Evolutionary conservation across 1,140 invertebrate species (phyloP).

Genomic region (Drosophila sp.): DNA sequence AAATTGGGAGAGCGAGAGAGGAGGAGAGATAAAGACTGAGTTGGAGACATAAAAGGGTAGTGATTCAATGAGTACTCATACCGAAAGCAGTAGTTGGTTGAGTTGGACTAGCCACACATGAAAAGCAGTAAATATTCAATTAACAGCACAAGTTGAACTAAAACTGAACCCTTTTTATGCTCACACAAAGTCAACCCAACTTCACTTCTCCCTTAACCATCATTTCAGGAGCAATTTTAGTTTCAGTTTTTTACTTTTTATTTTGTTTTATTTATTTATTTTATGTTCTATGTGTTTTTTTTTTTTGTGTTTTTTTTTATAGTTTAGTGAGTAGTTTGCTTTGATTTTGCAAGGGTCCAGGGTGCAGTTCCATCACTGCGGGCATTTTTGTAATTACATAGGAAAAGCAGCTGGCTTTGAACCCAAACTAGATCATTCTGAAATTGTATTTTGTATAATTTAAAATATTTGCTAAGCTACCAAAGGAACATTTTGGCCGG

Average conservation of each 20-base stretch:
- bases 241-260: slow-evolving; percentile 10
- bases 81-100: slow-evolving; percentile 38
- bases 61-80: slow-evolving; percentile 9
- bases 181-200: neutral
- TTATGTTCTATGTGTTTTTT: too few relatives aligned
- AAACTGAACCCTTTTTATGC: slow-evolving; percentile 55
- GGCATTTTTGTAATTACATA: slow-evolving; percentile 78
- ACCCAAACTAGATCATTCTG: slow-evolving; percentile 62
- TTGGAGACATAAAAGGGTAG: neutral
- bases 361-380: slow-evolving; percentile 50
- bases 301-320: slow-evolving; percentile 10
- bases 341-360: slow-evolving; percentile 37
- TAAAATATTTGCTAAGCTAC: slow-evolving; percentile 75
- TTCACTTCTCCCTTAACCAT: neutral
- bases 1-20: neutral
- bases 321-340: slow-evolving; percentile 45
- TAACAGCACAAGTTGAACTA: slow-evolving; percentile 64
- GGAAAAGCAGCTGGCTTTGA: slow-evolving; percentile 54
- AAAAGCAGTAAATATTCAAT: slow-evolving; percentile 79
- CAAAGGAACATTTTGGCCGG: slow-evolving; percentile 64
- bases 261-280: slow-evolving; percentile 4
- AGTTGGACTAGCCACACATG: slow-evolving; percentile 37
- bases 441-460: slow-evolving; percentile 72
- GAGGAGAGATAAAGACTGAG: neutral
- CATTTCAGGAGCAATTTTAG: slow-evolving; percentile 3